Base-by-base conservation (phyloP, 2,113 vertebrate species). In the Colistium nudipinnis region DNA sequence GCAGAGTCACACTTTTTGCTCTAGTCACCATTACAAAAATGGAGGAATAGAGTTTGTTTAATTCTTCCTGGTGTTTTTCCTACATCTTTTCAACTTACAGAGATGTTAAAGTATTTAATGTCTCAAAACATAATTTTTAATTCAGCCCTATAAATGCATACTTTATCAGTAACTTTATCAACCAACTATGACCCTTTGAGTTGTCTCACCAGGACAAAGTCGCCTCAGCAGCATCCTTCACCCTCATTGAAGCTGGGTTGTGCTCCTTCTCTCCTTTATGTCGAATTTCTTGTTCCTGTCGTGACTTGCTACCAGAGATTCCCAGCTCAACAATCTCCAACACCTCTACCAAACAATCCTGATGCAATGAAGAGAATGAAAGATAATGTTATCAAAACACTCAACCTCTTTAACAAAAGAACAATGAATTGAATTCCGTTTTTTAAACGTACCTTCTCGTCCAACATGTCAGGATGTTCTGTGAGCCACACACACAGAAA, bases 401-500 rank as follows among this genome's bases (percentile, higher is more conserved):
- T 3, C 10, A 22, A 4, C 30, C 1, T 43, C 33, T 44, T 5
- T 39, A 28, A 22, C 6, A 25, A 38, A 16, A 49, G 5, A 1
- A 14, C 4, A 22, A 12, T n/a, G n/a, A n/a, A 52, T 25, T 17
- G 13, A 12, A 6, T 17, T 9, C 28, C 19, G 6, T 1, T 33
- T 14, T 36, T 55, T 9, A 57, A 31, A 56, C 6, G 25, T 12
- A 95, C 97, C 94, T 98, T 98, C 88, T 98, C 96, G 60, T 98
- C 95, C 77, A 98, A 91, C 95, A 98, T 96, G 84, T 96, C 93
- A 0, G 97, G 95, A 44, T 98, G 96, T 78, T 98, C 97, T 0
- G 95, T 98, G 73, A 98, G 95, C 97, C 97, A 98, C 53, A 97
- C 94, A 2, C 96, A 98, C 17, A 98, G 95, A 86, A 97, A 98